Conservation (phyloP, 2,888 invertebrate species). For the Leptinotarsa tumamoca region DNA sequence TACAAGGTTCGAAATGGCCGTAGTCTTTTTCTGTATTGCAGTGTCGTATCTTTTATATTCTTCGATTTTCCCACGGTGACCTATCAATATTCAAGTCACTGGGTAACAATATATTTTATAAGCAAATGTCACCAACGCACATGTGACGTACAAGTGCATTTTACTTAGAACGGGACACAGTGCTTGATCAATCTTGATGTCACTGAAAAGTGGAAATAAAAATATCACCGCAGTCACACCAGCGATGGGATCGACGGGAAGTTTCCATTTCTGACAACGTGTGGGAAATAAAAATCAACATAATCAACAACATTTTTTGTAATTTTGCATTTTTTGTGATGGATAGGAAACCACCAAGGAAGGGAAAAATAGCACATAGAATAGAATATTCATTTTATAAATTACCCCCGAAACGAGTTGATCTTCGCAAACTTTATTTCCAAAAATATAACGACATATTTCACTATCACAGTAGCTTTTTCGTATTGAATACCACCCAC, state of each 20-base stretch:
- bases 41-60: constrained; percentile 33
- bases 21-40: constrained; percentile 33
- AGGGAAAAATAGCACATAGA: too few relatives aligned
- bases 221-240: not conserved
- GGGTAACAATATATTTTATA: constrained; percentile 40
- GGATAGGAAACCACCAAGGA: too few relatives aligned
- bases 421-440: too few relatives aligned
- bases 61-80: constrained; percentile 48
- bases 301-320: too few relatives aligned
- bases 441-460: too few relatives aligned
- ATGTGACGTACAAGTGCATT: constrained; percentile 28
- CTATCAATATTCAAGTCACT: constrained; percentile 50
- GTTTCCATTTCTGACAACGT: not conserved
- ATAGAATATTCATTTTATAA: too few relatives aligned
- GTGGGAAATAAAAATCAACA: not conserved
- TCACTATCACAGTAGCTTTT: too few relatives aligned
- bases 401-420: too few relatives aligned
- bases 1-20: constrained; percentile 22
- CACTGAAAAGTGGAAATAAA: constrained; percentile 14
- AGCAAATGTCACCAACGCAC: constrained; percentile 41
- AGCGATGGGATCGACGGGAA: not conserved
- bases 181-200: constrained; percentile 24
- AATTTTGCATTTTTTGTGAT: not conserved
- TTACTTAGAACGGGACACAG: constrained; percentile 15
- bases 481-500: too few relatives aligned